Evolutionary conservation across 2,888 invertebrate species (phyloP), one percentile per base, ranked within the genome.

Genomic region (Lasius fuliginosus): DNA sequence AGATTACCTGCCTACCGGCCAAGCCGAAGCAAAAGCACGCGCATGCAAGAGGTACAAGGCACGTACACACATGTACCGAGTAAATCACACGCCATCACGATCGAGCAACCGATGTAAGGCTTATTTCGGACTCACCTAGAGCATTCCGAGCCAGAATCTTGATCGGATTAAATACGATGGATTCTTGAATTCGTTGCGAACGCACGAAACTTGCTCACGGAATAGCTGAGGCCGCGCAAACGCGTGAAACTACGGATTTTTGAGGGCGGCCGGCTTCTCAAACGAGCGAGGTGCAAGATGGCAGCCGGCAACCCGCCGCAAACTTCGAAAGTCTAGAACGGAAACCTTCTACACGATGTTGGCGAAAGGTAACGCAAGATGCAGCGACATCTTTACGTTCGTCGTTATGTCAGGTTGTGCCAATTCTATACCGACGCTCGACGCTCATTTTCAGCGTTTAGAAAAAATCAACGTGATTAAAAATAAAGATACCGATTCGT

Each of bases 271-370:
- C 97, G 97, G 97, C 97, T 97, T 97, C 96, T 96, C 95, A 96
- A 93, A 96, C 96, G 96, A 96, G 96, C 96, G 96, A 96, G 96
- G 96, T 97, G 96, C 97, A 97, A 97, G 97, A 97, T 97, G 97
- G 97, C 97, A 96, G 97, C 97, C 96, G 96, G 96, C 96, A 96
- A 96, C 96, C 96, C 96, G 96, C 96, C 96, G 95, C 95, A 95
- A 88, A 92, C 90, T 83, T 87, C n/a, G 65, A 85, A 83, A 65
- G 33, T 67, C 42, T 87, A 90, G 90, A 88, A 64, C 18, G 71
- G 87, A 84, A 85, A 89, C 83, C 27, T 8, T 40, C 15, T 8
- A n/a, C 9, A 2, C 23, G 36, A 12, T 36, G 46, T 40, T 56
- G 33, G 49, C 18, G 40, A 33, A 33, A 3, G 3, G 27, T 6